These are phyloP conservation scores for Brachypodius melanocephalos DNA, from an alignment of 2,113 vertebrate species.

Conservation along the genomic window DNA sequence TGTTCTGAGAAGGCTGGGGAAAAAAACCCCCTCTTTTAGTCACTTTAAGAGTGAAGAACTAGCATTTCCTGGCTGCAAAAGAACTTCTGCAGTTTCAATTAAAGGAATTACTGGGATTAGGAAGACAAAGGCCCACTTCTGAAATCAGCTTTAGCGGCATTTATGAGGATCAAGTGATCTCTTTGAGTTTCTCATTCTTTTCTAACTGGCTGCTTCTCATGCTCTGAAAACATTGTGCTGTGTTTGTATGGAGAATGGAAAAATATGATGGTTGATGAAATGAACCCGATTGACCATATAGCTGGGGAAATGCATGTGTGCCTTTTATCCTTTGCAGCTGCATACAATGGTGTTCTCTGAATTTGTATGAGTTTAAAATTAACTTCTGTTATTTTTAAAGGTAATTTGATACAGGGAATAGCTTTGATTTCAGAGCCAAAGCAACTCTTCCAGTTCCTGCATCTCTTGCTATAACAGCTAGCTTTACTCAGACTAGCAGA, in stretches of 20 bases:
- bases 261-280: background rate
- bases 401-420: background rate
- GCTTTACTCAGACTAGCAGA: background rate
- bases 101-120: slow-evolving; percentile 62
- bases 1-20: background rate
- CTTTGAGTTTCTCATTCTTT: slow-evolving; percentile 40
- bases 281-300: background rate
- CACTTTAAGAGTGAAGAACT: background rate
- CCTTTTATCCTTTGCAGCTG: slow-evolving; percentile 2
- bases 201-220: background rate
- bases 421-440: background rate
- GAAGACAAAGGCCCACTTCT: slow-evolving; percentile 51
- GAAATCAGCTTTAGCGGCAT: slow-evolving; percentile 27
- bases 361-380: background rate
- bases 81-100: slow-evolving; percentile 46
- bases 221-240: background rate
- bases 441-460: background rate
- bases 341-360: background rate
- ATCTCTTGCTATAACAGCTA: background rate
- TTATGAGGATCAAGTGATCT: slow-evolving; percentile 48
- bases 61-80: slow-evolving; percentile 13
- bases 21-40: background rate
- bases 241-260: background rate
- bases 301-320: background rate
- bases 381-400: background rate